Base-by-base conservation (phyloP, 2,888 invertebrate species). In the Rhagophthalmus giganteus region DNA sequence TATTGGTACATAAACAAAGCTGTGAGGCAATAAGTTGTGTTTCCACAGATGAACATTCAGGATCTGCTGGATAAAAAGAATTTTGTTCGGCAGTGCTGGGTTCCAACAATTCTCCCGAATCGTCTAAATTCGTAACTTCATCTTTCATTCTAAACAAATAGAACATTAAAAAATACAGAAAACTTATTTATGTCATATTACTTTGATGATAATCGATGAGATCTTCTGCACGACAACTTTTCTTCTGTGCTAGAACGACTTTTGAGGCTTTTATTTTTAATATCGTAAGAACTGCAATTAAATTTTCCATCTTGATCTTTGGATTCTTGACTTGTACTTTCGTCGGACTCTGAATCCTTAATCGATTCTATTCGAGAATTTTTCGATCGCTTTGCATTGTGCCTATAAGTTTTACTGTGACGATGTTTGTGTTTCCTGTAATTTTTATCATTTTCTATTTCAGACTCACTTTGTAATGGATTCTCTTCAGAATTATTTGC, bases 1-100 rank as follows among this genome's bases (percentile, higher is more conserved):
- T 66, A 37, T 69, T 59, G 10, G 64, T 64, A 51, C 72, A 73
- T 9, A 73, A 58, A 57, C 73, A 73, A 13, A 69, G 56, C 40
- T 64, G 59, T 11, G 67, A 62, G 10, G 65, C 59, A 44, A 69
- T 61, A 32, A 67, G 49, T 37, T 64, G 59, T 20, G 61, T 61
- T 40, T 41, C 60, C 20, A 56, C 61, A 12, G 55, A 60, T 38
- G 63, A 59, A 58, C 60, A 60, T 48, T 65, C 67, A 14, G 64
- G 66, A 49, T 66, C 58, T 11, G 62, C 61, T 11, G 66, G 60
- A 37, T 57, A 61, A 45, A 60, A 54, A 32, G 57, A 59, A 38
- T 58, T 58, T 40, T 65, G 59, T 38, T 69, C 68, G 4, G 61
- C 63, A 38, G 60, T 44, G 42, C 57, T 55, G 20, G 59, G 54